A percentile compares a stretch with the other conserved stretches of the same genome.
Evolutionary conservation across 2,888 invertebrate species (phyloP).

Genomic region (Ganaspis brasiliensis): DNA sequence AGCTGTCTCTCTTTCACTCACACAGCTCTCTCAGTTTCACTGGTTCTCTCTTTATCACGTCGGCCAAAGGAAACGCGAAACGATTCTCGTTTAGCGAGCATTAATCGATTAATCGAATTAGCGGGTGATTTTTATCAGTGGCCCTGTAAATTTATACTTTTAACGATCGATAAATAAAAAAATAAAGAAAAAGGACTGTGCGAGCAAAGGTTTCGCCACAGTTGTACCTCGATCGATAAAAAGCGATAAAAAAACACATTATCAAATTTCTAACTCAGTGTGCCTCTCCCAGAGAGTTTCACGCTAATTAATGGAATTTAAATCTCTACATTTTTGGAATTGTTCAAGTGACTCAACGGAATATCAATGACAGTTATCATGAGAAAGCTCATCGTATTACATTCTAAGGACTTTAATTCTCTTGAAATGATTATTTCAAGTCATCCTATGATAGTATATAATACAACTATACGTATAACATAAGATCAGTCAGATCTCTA

Average conservation of each 20-base stretch:
- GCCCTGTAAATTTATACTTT: constrained; percentile 26
- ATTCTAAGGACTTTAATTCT: constrained; percentile 15
- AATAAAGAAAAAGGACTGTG: neutral
- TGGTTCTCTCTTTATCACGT: constrained; percentile 1
- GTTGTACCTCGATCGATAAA: too few species aligned
- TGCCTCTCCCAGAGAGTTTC: neutral
- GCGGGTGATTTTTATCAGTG: constrained; percentile 40
- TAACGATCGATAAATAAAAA: constrained; percentile 40
- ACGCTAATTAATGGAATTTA: neutral
- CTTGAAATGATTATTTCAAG: constrained; percentile 12
- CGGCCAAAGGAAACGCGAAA: constrained; percentile 25
- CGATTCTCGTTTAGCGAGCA: constrained; percentile 36
- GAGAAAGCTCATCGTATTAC: neutral
- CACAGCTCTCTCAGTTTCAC: neutral
- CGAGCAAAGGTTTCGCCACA: neutral
- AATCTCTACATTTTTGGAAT: neutral
- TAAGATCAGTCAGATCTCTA: constrained; percentile 7
- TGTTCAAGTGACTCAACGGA: neutral
- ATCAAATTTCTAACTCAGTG: neutral
- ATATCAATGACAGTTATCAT: constrained; percentile 5
- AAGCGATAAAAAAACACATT: neutral
- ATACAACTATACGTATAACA: too few species aligned
- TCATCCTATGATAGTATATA: too few species aligned
- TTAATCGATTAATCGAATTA: constrained; percentile 44
- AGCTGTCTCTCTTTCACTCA: too few species aligned